Conservation (phyloP, 1,140 invertebrate species). For the Dufourea novaeangliae region DNA sequence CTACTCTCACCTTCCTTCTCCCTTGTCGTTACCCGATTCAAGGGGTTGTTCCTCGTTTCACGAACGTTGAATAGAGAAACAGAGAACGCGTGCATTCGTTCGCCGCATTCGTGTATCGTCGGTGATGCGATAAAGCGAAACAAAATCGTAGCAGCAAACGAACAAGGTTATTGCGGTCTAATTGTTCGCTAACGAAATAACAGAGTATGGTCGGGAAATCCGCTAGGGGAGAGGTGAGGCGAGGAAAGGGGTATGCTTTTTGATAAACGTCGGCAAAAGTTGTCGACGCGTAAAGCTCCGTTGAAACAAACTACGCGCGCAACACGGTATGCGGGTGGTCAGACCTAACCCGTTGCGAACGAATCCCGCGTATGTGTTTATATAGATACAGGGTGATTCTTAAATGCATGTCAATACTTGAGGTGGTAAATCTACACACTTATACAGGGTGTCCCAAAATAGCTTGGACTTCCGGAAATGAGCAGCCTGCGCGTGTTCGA, state of each 20-base stretch:
- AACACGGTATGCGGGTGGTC: conserved; percentile 19
- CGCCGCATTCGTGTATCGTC: background rate
- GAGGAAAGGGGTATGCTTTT: too few species aligned
- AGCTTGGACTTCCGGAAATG: too few species aligned
- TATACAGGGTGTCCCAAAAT: too few species aligned
- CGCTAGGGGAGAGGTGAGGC: background rate
- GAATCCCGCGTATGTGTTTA: background rate
- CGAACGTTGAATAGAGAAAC: too few species aligned
- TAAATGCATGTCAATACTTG: too few species aligned
- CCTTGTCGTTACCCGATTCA: too few species aligned
- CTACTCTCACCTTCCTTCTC: too few species aligned
- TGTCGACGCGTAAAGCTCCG: background rate
- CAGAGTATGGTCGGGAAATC: background rate
- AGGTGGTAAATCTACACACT: too few species aligned
- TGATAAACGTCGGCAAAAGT: conserved; percentile 16
- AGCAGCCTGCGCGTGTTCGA: too few species aligned
- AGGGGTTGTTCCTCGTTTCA: too few species aligned
- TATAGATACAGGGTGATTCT: too few species aligned
- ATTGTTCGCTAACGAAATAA: background rate
- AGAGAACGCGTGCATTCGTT: too few species aligned
- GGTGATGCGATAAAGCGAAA: background rate
- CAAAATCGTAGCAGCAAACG: background rate
- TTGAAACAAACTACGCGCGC: conserved; percentile 5
- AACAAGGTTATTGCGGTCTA: background rate
- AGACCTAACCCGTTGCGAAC: background rate